Percentiles rank a stretch among this genome's conserved stretches.
These are phyloP conservation scores for Rhegmatorhina hoffmannsi DNA, from an alignment of 2,113 vertebrate genomes.

Conservation along the genomic window DNA sequence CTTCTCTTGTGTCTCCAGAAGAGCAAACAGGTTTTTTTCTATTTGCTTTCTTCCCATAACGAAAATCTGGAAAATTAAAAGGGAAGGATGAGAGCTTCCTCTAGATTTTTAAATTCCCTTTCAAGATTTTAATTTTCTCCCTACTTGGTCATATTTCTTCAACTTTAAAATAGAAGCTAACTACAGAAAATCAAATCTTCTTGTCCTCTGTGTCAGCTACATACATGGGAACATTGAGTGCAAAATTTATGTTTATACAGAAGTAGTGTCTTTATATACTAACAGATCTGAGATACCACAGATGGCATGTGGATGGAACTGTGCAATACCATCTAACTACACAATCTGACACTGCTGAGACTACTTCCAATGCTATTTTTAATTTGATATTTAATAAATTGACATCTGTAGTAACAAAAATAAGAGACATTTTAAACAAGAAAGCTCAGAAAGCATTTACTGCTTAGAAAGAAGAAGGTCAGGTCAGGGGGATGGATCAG, in stretches of 20 bases:
- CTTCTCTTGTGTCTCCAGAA: neutral
- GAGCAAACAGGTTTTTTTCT: neutral
- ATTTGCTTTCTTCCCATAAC: neutral
- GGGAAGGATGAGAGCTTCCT: neutral
- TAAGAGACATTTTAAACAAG: neutral
- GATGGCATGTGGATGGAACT: neutral
- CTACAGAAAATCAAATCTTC: neutral
- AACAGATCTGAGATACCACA: neutral
- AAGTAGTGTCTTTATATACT: neutral
- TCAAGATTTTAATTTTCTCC: neutral
- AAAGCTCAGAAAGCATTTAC: neutral
- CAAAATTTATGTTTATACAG: neutral
- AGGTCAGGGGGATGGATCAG: neutral
- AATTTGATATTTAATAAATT: neutral
- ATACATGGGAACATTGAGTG: neutral
- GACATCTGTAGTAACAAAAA: neutral
- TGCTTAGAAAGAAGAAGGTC: neutral
- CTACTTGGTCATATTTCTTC: neutral
- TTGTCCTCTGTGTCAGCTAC: neutral
- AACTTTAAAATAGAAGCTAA: neutral
- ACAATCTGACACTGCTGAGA: neutral
- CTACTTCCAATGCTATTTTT: neutral
- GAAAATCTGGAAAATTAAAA: neutral
- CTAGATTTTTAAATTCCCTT: neutral
- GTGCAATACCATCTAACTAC: neutral